Evolutionary conservation across 2,113 vertebrate genomes (phyloP).

Genomic region (Labeo catla): DNA sequence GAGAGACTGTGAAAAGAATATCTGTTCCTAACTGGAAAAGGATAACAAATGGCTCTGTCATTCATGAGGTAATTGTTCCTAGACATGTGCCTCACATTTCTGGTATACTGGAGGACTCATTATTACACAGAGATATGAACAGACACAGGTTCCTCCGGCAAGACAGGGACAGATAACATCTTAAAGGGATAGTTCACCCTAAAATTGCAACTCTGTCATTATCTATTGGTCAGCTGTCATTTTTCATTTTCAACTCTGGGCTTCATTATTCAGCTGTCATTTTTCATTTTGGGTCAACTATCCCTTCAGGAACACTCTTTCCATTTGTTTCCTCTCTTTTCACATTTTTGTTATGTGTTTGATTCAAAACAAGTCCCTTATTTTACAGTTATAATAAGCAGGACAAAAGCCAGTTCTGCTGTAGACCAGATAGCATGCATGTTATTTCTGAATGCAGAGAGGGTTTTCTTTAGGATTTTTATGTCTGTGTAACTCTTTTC

Average conservation of each 20-base stretch:
- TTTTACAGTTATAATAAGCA: background rate
- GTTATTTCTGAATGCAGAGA: slow-evolving; percentile 4
- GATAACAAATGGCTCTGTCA: background rate
- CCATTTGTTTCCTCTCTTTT: background rate
- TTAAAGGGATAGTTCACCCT: background rate
- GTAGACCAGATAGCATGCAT: background rate
- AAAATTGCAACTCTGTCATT: too few species aligned
- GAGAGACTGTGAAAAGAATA: background rate
- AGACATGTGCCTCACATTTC: slow-evolving; percentile 11
- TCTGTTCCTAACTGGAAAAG: background rate
- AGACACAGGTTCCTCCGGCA: background rate
- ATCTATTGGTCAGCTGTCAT: background rate
- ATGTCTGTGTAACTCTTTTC: background rate
- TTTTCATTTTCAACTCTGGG: background rate
- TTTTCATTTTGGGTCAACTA: background rate
- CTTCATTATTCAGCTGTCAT: background rate
- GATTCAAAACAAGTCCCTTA: background rate
- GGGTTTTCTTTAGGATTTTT: background rate
- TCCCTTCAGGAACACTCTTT: background rate
- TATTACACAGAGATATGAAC: background rate
- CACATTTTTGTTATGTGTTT: background rate
- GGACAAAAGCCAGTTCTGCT: background rate
- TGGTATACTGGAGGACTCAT: background rate
- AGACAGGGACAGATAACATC: background rate
- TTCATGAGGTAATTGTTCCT: background rate